Evolutionary conservation across 2,888 invertebrate genomes (phyloP), one percentile per base, ranked within the genome.

Genomic region (Ochropacha duplaris): DNA sequence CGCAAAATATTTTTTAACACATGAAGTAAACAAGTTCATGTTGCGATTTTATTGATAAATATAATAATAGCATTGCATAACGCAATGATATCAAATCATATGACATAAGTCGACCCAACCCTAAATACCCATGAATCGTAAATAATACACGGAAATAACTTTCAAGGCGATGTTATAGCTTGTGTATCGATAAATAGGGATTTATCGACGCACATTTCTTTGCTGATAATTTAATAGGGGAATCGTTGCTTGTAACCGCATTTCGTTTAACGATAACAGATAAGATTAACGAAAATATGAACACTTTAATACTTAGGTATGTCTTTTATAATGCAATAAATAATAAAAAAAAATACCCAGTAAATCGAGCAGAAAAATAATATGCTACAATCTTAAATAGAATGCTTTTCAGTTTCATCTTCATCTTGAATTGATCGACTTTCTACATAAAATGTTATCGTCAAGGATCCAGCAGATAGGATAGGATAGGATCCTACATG

Each of bases 261-360:
- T 64, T 76, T 68, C 74, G 74, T 74, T 76, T 72, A 76, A 78
- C 80, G 76, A 63, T 60, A 49, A 36, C 22, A 52, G 82, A 86
- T 86, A 61, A 83, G 79, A 84, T 83, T 81, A 83, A 84, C 84
- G 81, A 71, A 63, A 50, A 55, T 57, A 54, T 57, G 67, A 65
- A 71, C 65, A 60, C 31, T 12, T 3, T 28, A 28, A 1, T 28
- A 24, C 5, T n/a, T n/a, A n/a, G n/a, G 11, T 55, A 55, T 56
- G 55, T 64, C 58, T 60, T 59, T 60, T 55, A 56, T 59, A 62
- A 54, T 56, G 55, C 26, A 54, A 19, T 56, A 52, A 22, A 28
- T 44, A n/a, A n/a, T n/a, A n/a, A 31, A 19, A 3, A 26, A 14
- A 28, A 31, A 51, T 51, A 31, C 3, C 2, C 26, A 51, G 1